Conservation (phyloP, 2,113 vertebrate species). For the Numida meleagris region DNA sequence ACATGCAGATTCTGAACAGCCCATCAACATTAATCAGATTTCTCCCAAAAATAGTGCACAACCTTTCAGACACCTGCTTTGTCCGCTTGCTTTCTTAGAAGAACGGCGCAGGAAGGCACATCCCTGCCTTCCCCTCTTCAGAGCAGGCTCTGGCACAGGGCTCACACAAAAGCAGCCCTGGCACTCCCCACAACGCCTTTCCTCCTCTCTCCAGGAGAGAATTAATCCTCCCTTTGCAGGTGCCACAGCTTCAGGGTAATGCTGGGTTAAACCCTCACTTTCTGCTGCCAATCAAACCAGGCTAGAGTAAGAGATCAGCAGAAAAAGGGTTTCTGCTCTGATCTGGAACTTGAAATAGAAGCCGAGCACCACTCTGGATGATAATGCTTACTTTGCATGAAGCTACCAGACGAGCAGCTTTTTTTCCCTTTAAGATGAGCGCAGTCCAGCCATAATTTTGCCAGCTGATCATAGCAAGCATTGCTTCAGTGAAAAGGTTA, state of each 20-base stretch:
- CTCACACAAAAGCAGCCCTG: neutral
- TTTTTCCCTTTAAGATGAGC: neutral
- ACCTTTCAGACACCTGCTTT: conserved; percentile 73
- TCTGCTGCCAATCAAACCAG: neutral
- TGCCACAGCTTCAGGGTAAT: neutral
- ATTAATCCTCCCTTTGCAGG: neutral
- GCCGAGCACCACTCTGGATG: neutral
- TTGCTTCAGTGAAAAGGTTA: neutral
- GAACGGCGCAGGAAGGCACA: neutral
- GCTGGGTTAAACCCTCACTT: conserved; percentile 12
- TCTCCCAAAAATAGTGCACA: conserved; percentile 75
- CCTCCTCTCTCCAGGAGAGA: neutral
- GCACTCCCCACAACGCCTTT: neutral
- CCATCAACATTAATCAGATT: conserved; percentile 77
- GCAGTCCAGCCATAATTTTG: neutral
- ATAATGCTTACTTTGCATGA: neutral
- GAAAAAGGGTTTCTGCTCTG: neutral
- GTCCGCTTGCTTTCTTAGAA: neutral
- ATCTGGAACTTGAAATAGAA: neutral
- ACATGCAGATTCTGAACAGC: conserved; percentile 60
- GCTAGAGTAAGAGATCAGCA: neutral
- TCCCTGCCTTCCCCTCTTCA: neutral
- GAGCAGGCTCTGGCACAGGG: neutral
- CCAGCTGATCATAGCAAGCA: neutral
- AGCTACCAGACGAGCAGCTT: fast-evolving